Evolutionary conservation across 2,113 vertebrate species (phyloP), one percentile per base, ranked within the genome.

Genomic region (Trinectes maculatus): DNA sequence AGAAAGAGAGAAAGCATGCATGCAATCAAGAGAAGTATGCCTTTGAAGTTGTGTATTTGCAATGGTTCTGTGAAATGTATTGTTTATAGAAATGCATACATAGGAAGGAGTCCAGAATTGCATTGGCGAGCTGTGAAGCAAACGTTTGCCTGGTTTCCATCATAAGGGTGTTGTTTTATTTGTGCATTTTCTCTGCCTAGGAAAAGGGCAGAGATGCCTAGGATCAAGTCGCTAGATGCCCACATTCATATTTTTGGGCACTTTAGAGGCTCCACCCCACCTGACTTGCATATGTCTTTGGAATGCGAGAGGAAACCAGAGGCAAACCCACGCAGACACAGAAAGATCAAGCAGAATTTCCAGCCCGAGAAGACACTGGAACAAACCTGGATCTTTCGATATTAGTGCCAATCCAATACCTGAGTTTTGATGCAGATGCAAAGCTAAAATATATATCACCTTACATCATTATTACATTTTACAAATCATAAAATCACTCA

Each of bases 291-390:
- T 71, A 59, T 66, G 60, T 72, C 44, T 66, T 72, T 80, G 74
- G 79, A 85, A 83, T 84, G 76, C 76, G 54, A 74, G 54, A 65
- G 54, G 49, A 79, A 83, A 71, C 78, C 66, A 64, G 36, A 65
- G 22, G n/a, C 6, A 62, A 59, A 73, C 71, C 58, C 49, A 72
- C 40, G 16, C 52, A 79, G 77, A 83, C 69, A 63, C 48, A 22
- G 33, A 62, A 19, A 37, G 46, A 79, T 58, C 44, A 55, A 57
- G 55, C n/a, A 47, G 33, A 42, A 54, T 37, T 36, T 55, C 61
- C 73, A 62, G 49, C 72, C 53, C 51, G 58, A 37, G 65, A 31
- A 74, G 25, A 34, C 43, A 1, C 19, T 48, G 28, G 34, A 56
- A 19, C 33, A 66, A 47, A 71, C 19, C 48, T 58, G 11, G 46